phyloP scores from a whole-genome alignment of 1,140 invertebrate genomes.

The Trachelipus rathkii region DNA sequence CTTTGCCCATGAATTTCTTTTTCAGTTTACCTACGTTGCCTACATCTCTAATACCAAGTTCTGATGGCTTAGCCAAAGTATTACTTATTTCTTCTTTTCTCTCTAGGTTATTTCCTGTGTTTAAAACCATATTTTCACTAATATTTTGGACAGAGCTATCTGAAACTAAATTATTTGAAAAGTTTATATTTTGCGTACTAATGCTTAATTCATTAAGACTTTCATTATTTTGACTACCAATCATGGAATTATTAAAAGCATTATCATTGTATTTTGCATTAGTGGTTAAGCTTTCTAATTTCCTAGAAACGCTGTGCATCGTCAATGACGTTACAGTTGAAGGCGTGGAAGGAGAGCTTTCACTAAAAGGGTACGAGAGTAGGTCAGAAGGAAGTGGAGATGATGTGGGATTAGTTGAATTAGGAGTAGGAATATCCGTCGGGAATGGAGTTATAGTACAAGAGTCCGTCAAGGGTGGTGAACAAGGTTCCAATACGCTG shows the following conservation, averaged over 20 bases:
- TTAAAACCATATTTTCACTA: no score
- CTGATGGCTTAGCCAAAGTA: no score
- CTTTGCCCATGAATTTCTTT: no score
- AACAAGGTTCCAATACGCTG: conserved; percentile 29
- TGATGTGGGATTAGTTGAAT: conserved; percentile 27
- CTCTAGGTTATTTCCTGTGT: no score
- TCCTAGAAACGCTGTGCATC: background rate
- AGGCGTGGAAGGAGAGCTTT: conserved; percentile 25
- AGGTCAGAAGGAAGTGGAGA: conserved; percentile 28
- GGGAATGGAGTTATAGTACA: conserved; percentile 40
- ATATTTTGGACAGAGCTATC: no score
- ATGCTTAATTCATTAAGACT: no score
- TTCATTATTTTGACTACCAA: no score
- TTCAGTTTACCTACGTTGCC: no score
- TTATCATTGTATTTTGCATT: background rate
- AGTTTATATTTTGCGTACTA: no score
- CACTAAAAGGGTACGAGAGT: conserved; percentile 3
- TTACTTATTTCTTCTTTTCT: no score
- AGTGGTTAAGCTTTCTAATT: conserved; percentile 1
- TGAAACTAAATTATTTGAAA: no score
- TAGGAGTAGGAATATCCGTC: conserved; percentile 27
- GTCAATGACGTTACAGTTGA: background rate
- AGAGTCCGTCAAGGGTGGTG: conserved; percentile 34
- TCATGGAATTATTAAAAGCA: background rate
- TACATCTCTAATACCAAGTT: no score